Conservation (phyloP, 2,888 invertebrate species). For the Dasysyrphus tricinctus region DNA sequence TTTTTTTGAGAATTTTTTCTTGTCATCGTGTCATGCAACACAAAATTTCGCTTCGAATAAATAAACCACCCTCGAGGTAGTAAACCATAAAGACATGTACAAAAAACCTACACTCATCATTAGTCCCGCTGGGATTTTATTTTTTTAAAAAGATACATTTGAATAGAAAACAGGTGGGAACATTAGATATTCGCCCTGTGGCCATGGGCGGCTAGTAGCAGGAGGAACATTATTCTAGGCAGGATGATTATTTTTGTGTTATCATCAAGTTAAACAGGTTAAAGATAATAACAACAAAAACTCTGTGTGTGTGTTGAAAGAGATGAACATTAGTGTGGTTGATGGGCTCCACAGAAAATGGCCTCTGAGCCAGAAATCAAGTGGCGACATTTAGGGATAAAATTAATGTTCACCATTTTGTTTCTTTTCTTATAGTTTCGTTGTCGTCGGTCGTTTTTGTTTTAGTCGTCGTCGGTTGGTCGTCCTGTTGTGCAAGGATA, state of each 20-base stretch:
- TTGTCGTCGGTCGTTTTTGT: no score
- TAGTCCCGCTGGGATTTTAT: conserved; percentile 12
- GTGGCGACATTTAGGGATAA: conserved; percentile 53
- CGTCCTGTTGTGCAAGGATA: conserved; percentile 11
- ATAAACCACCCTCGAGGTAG: conserved; percentile 25
- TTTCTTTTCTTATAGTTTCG: not conserved
- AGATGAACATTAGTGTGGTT: conserved; percentile 12
- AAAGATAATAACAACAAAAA: conserved; percentile 30
- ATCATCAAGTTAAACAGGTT: conserved; percentile 54
- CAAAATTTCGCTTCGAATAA: conserved; percentile 11
- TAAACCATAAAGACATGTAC: conserved; percentile 5
- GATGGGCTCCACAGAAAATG: conserved; percentile 15
- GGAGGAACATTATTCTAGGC: not conserved
- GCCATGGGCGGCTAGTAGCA: not conserved
- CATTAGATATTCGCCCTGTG: conserved; percentile 26
- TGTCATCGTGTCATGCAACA: conserved; percentile 11
- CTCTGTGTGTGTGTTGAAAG: not conserved
- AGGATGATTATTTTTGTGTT: conserved; percentile 44
- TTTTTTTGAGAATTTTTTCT: not conserved
- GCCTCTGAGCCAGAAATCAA: conserved; percentile 44
- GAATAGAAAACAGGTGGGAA: conserved; percentile 35
- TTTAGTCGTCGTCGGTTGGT: not conserved
- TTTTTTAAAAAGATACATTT: conserved; percentile 33
- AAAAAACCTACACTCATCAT: conserved; percentile 14
- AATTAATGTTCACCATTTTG: conserved; percentile 40